phyloP scores from a whole-genome alignment of 2,888 invertebrate genomes.

The Cheilosia pagana region DNA sequence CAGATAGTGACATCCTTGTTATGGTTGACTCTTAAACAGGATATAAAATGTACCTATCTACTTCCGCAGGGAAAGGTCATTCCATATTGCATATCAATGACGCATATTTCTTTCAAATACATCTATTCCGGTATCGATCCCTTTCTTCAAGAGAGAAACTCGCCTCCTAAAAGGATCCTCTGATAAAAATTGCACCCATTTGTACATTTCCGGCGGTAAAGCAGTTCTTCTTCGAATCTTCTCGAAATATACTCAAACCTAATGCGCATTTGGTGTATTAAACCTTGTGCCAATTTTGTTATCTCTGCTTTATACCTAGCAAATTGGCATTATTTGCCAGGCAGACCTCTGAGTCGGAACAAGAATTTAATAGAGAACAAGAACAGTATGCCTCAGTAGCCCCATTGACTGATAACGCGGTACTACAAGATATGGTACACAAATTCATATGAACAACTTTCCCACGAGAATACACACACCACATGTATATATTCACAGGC shows the following conservation, averaged over 20 bases:
- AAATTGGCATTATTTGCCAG: conserved; percentile 37
- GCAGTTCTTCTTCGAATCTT: neutral
- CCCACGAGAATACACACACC: conserved; percentile 42
- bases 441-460: conserved; percentile 34
- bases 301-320: conserved; percentile 21
- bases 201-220: neutral
- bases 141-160: neutral
- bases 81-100: neutral
- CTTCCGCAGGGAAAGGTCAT: neutral
- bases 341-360: conserved; percentile 37
- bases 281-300: conserved; percentile 48
- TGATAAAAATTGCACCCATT: neutral
- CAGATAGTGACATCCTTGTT: neutral
- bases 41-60: neutral
- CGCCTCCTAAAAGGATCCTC: neutral
- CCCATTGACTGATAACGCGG: conserved; percentile 42
- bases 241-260: neutral
- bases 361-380: conserved; percentile 30
- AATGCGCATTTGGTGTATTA: neutral
- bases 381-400: neutral
- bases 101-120: neutral
- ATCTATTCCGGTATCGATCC: neutral
- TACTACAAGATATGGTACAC: conserved; percentile 1
- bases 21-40: neutral
- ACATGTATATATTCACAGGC: neutral